A percentile compares a stretch with the other conserved stretches of the same genome.
These are phyloP conservation scores for Anorthoa munda DNA, from an alignment of 2,888 invertebrate genomes.

Conservation along the genomic window DNA sequence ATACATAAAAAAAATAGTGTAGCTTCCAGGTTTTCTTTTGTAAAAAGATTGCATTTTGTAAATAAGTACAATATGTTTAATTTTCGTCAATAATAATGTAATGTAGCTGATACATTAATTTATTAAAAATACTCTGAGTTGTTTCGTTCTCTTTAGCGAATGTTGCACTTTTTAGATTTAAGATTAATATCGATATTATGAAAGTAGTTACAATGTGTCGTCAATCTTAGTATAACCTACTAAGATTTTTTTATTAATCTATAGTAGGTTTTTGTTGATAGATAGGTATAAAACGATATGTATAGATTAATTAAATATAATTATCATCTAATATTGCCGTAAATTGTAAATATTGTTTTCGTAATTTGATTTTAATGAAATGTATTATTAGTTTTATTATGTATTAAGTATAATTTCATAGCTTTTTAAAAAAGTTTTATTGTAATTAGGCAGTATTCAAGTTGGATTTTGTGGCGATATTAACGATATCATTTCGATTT, in stretches of 20 bases:
- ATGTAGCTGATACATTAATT: slow-evolving; percentile 86
- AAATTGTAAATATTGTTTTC: slow-evolving; percentile 90
- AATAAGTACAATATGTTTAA: slow-evolving; percentile 86
- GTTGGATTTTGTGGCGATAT: slow-evolving; percentile 88
- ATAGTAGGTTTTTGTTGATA: slow-evolving; percentile 88
- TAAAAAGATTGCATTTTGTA: slow-evolving; percentile 89
- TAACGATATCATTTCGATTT: slow-evolving; percentile 74
- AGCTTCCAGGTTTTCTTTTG: slow-evolving; percentile 74
- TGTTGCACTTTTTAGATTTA: slow-evolving; percentile 89
- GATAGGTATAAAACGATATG: slow-evolving; percentile 88
- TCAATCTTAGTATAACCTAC: slow-evolving; percentile 86
- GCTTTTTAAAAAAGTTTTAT: slow-evolving; percentile 85
- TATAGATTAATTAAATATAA: slow-evolving; percentile 85
- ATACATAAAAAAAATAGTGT: slow-evolving; percentile 68
- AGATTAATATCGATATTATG: slow-evolving; percentile 86
- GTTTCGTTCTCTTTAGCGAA: slow-evolving; percentile 87
- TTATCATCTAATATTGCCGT: slow-evolving; percentile 79
- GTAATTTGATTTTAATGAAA: slow-evolving; percentile 87
- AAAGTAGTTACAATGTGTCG: slow-evolving; percentile 87
- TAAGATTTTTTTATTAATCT: slow-evolving; percentile 83
- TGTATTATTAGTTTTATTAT: slow-evolving; percentile 88
- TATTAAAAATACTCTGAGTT: slow-evolving; percentile 89
- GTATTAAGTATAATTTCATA: slow-evolving; percentile 81
- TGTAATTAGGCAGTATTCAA: slow-evolving; percentile 80
- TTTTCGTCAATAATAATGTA: slow-evolving; percentile 78